Percentiles rank a stretch among this genome's conserved stretches.
These are phyloP conservation scores for Ispidina picta DNA, from an alignment of 2,797 vertebrate species.

Conservation along the genomic window DNA sequence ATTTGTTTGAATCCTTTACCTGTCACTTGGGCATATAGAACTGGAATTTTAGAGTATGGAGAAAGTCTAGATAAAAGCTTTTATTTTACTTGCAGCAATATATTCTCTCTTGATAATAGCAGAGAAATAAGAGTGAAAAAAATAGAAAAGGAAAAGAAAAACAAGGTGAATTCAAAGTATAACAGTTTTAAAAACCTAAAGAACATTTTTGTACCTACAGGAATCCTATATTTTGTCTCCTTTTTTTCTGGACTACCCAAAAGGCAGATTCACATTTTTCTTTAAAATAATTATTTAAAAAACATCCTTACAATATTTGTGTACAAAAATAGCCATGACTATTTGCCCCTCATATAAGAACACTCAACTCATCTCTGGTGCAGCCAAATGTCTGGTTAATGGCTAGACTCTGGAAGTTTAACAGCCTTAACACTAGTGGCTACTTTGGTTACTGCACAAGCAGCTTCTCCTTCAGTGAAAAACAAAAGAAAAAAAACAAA, in stretches of 20 bases:
- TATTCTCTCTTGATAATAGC: neutral
- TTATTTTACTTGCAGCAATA: slow-evolving; percentile 19
- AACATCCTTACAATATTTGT: neutral
- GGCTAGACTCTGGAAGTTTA: neutral
- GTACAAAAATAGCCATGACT: neutral
- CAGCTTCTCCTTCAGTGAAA: neutral
- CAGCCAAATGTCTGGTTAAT: neutral
- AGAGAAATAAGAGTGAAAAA: neutral
- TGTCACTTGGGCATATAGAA: neutral
- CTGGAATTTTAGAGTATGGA: neutral
- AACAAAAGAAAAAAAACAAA: neutral
- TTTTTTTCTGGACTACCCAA: neutral
- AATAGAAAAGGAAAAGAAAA: neutral
- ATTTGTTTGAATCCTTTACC: neutral
- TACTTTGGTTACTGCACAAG: neutral
- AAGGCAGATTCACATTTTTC: neutral
- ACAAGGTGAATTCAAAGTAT: neutral
- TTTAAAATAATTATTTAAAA: neutral
- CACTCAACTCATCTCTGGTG: neutral
- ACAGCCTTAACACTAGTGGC: neutral
- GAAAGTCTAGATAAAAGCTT: slow-evolving; percentile 17
- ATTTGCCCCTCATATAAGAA: slow-evolving; percentile 17
- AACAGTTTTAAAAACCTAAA: neutral
- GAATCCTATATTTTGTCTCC: neutral
- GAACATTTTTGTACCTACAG: neutral